Evolutionary conservation across 2,113 vertebrate species (phyloP), one percentile per base, ranked within the genome.

Genomic region (Setophaga kirtlandii): DNA sequence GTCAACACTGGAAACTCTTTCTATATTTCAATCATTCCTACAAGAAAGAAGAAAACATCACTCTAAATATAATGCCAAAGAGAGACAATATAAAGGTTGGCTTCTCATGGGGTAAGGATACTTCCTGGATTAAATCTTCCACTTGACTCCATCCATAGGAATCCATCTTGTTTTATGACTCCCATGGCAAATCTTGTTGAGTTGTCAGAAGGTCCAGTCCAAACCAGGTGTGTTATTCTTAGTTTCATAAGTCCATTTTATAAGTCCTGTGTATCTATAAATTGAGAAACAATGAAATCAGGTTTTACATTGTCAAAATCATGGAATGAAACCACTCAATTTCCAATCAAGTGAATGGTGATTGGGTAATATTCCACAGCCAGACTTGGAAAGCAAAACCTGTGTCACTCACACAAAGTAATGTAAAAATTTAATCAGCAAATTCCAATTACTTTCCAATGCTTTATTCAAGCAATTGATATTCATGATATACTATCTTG

Each of bases 1-100:
- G 35, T 55, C 27, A 60, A 8, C 49, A 47, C 0, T 60, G 10
- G 23, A 55, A 89, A 69, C 2, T 27, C 24, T 30, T 75, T 70
- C 24, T 52, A 12, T 2, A 10, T 63, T 81, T 87, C 49, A 87
- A 1, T 65, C 6, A 56, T 35, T 37, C 12, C 7, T 47, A 27
- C 8, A 33, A 55, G 30, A 62, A 62, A 41, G 33, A 68, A 73
- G 42, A 27, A 71, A 88, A 63, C 0, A 4, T 6, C 6, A 30
- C 9, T 41, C 12, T 59, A 63, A 75, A 55, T 55, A 15, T 68
- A 42, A 23, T 17, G 42, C 10, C 41, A 68, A 75, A 37, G 23
- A 64, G 7, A 5, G 6, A n/a, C 1, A 1, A 50, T 8, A 1
- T n/a, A 85, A 56, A 75, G 10, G 3, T 63, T 83, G 33, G 4